Base-by-base conservation (phyloP, 2,888 invertebrate species). In the Papilio protenor region DNA sequence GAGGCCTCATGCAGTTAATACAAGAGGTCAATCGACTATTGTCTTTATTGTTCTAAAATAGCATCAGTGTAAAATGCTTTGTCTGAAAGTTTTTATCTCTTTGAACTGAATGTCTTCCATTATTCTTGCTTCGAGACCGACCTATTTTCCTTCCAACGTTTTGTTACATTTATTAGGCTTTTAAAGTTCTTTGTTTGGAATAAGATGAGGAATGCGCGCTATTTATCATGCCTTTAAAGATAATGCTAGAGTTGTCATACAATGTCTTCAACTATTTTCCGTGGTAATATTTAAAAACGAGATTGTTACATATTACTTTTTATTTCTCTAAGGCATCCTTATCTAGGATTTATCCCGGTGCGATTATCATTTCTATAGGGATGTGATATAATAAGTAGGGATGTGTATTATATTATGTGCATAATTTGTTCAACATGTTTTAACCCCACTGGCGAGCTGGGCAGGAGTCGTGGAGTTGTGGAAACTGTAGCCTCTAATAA, bases 21-120 rank as follows among this genome's bases (percentile, higher is more conserved):
- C 27, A 8, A 77, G 76, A 64, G 64, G 45, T 64, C 49, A 76
- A 64, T 76, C 72, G 71, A 76, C 47, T 72, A 21, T 45, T 59
- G 61, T 21, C 33, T 57, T 59, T 33, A 71, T 76, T 49, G 72
- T 16, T 72, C 40, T 40, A 40, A 40, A 40, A 40, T 8, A 40
- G 40, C 40, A 40, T 8, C 40, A 40, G 40, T 40, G 40, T 40
- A 40, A 40, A 40, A 40, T 5, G 40, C 5, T 40, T 8, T 1
- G 40, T 40, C 40, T 40, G 5, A 40, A 40, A 40, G 18, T 61
- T 23, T 52, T 52, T 52, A 52, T 4, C 18, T 52, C 18, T 52
- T 52, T 52, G 16, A 5, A 52, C 52, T 52, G 52, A 18, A 18
- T 21, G 8, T 61, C 2, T 23, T 27, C 27, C 61, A 33, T 61